These are phyloP conservation scores for Polypterus bichir DNA, from an alignment of 2,113 vertebrate species.

Conservation along the genomic window DNA sequence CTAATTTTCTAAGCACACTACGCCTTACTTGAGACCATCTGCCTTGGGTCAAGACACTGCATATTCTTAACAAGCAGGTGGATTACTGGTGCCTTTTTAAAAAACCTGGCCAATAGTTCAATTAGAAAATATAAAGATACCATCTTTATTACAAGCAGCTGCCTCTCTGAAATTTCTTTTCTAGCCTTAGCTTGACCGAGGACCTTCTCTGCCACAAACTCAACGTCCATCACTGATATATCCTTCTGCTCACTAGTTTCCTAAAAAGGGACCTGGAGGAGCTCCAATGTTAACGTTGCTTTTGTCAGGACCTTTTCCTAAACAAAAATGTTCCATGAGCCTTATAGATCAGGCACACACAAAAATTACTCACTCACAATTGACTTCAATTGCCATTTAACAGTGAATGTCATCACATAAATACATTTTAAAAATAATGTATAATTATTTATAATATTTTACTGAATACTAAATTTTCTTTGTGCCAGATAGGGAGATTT, in stretches of 20 bases:
- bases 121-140: conserved; percentile 16
- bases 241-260: conserved; percentile 10
- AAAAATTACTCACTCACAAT: too few relatives aligned
- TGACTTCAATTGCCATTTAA: too few relatives aligned
- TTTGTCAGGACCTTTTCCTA: conserved; percentile 13
- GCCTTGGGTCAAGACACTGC: conserved; percentile 17
- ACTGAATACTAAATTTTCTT: background rate
- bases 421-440: background rate
- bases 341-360: background rate
- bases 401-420: background rate
- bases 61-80: conserved; percentile 19
- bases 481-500: background rate
- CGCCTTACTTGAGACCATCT: conserved; percentile 16
- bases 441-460: background rate
- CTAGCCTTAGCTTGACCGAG: conserved; percentile 7
- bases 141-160: conserved; percentile 16
- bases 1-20: conserved; percentile 15
- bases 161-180: conserved; percentile 8
- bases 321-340: conserved; percentile 11
- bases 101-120: conserved; percentile 13
- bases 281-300: conserved; percentile 18
- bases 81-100: conserved; percentile 21
- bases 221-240: conserved; percentile 8
- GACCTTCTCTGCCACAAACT: conserved; percentile 12
- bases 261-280: conserved; percentile 17